Base-by-base conservation (phyloP, 2,888 invertebrate genomes). In the Cryptocheilus praepositus region DNA sequence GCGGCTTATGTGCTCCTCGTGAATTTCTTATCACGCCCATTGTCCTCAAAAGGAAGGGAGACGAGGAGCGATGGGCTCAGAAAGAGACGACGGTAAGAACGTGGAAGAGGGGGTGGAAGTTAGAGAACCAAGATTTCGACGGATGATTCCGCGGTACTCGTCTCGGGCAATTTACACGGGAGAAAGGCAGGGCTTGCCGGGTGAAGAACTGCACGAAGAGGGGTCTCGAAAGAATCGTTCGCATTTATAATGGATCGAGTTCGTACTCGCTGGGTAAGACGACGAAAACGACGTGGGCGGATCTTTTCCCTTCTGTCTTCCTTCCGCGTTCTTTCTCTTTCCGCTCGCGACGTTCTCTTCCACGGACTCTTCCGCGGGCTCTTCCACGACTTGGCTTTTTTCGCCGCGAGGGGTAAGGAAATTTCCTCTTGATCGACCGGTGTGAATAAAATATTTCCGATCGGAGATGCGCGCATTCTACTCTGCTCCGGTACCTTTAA, bases 361-460 rank as follows among this genome's bases (percentile, higher is more conserved):
- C 7, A 13, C 58, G 44, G 61, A 67, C 61, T 64, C 46, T 45
- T 46, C 21, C n/a, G n/a, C n/a, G n/a, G n/a, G n/a, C 45, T 45
- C 16, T 46, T 62, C 59, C 61, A 71, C 71, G 3, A 22, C 46
- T 16, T 58, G 15, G 45, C 46, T 58, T n/a, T n/a, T 45, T 44
- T 54, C 55, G 28, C 28, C 28, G 16, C 44, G 15, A 7, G 22
- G 65, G 52, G 64, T 55, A 64, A 51, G 67, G 64, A 73, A 74
- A 72, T 76, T 77, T 72, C 61, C 60, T 59, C 67, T 61, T 70
- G 73, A 77, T 79, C 79, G 77, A 77, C 49, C 62, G 36, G 3
- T n/a, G 22, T 77, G 80, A 79, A 79, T 79, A 80, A 79, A 80
- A 73, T 60, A 79, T 75, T 19, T 56, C 70, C 60, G 70, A 80